phyloP scores from a whole-genome alignment of 2,797 vertebrate genomes.

The Rhadinocentrus ornatus region DNA sequence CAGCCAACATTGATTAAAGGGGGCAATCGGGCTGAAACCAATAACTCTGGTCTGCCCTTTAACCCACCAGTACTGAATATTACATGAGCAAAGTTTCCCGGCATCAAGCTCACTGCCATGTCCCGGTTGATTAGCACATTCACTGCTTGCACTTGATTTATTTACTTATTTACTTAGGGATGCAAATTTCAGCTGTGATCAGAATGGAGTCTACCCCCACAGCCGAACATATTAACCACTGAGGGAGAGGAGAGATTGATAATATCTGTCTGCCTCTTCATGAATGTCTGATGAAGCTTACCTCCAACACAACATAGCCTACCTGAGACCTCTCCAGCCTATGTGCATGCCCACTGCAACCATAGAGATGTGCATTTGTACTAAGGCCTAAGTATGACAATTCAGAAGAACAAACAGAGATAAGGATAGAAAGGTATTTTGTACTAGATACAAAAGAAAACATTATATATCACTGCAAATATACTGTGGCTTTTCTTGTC shows the following conservation, averaged over 20 bases:
- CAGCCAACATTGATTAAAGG: conserved; percentile 90
- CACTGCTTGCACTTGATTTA: conserved; percentile 85
- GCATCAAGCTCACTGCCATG: conserved; percentile 80
- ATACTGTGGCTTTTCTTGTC: conserved; percentile 4
- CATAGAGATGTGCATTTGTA: conserved; percentile 19
- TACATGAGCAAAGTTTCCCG: conserved; percentile 89
- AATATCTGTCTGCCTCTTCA: conserved; percentile 82
- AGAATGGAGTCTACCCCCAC: conserved; percentile 78
- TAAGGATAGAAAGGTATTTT: not conserved
- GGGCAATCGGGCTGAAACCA: conserved; percentile 86
- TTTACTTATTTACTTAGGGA: conserved; percentile 90
- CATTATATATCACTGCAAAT: conserved; percentile 7
- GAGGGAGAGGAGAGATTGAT: conserved; percentile 82
- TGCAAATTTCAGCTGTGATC: conserved; percentile 86
- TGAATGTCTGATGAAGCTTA: conserved; percentile 84
- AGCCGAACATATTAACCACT: conserved; percentile 77
- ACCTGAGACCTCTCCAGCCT: conserved; percentile 50
- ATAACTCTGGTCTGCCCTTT: conserved; percentile 88
- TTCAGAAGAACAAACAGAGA: conserved; percentile 3
- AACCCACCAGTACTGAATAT: conserved; percentile 86
- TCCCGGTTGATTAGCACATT: conserved; percentile 86
- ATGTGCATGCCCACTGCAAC: conserved; percentile 28
- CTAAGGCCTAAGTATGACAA: conserved; percentile 10
- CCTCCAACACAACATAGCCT: conserved; percentile 50
- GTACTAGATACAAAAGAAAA: not conserved